Percentiles rank a stretch among this genome's conserved stretches.
phyloP scores from a whole-genome alignment of 1,140 invertebrate species.

The Melanaphis sacchari region DNA sequence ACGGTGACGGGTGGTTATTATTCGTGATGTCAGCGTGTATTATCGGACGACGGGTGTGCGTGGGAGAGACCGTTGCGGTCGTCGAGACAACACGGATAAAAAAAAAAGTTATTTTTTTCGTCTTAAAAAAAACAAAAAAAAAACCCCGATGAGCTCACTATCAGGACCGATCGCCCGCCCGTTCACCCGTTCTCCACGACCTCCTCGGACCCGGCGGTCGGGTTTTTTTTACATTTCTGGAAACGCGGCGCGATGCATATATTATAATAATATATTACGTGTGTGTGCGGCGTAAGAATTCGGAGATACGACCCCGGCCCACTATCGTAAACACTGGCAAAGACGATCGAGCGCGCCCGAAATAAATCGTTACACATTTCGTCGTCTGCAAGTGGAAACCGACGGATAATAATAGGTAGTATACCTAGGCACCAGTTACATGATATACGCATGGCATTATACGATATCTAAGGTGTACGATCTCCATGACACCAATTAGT shows the following conservation, averaged over 20 bases:
- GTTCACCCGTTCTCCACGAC: not conserved
- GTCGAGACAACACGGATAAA: not conserved
- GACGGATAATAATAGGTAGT: not conserved
- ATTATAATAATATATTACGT: not conserved
- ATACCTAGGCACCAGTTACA: not conserved
- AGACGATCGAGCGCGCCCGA: not conserved
- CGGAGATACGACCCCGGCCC: not conserved
- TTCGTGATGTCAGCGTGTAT: not conserved
- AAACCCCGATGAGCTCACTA: not conserved
- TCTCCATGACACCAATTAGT: constrained; percentile 33
- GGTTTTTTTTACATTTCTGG: not conserved
- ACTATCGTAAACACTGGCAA: not conserved
- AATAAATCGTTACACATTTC: constrained; percentile 14
- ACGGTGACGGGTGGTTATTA: constrained; percentile 2
- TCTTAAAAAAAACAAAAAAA: not conserved
- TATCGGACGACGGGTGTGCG: not conserved
- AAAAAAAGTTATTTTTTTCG: not conserved
- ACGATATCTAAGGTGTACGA: not conserved
- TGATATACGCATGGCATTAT: not conserved
- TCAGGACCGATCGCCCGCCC: not conserved
- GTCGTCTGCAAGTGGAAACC: not conserved
- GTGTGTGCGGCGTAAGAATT: not conserved
- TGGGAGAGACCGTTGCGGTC: constrained; percentile 34
- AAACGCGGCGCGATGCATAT: not conserved
- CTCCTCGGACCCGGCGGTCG: not conserved